Evolutionary conservation across 2,888 invertebrate species (phyloP).

Genomic region (Alcis repandata): DNA sequence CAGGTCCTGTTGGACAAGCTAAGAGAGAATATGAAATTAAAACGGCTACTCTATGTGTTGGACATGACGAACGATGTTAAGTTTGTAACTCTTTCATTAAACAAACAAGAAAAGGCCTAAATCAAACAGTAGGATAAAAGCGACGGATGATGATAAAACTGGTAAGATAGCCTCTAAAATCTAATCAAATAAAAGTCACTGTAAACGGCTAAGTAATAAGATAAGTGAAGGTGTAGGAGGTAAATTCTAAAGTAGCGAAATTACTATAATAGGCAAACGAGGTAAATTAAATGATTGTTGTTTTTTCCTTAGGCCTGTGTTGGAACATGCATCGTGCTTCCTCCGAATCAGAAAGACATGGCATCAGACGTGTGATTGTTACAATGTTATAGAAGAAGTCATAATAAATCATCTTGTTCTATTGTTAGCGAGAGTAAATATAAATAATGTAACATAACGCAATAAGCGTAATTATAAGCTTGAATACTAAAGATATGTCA

Average conservation of each 20-base stretch:
- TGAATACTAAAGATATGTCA: background rate
- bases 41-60: no score
- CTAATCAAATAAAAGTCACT: background rate
- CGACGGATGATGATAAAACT: background rate
- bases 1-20: background rate
- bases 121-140: no score
- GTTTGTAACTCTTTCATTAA: no score
- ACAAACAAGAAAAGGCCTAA: no score
- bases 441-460: constrained; percentile 1
- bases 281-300: constrained; percentile 22
- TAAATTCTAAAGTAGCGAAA: constrained; percentile 6
- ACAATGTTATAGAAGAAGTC: background rate
- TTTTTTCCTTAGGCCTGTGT: background rate
- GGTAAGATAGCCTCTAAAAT: background rate
- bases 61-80: no score
- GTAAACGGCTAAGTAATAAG: background rate
- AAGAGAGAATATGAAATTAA: background rate
- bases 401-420: background rate
- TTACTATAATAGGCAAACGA: constrained; percentile 1
- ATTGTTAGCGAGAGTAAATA: background rate
- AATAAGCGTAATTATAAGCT: background rate
- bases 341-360: background rate
- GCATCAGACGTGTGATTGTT: background rate
- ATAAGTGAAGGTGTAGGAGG: background rate
- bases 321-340: background rate